Base-by-base conservation (phyloP, 2,113 vertebrate species). In the Hypomesus transpacificus region DNA sequence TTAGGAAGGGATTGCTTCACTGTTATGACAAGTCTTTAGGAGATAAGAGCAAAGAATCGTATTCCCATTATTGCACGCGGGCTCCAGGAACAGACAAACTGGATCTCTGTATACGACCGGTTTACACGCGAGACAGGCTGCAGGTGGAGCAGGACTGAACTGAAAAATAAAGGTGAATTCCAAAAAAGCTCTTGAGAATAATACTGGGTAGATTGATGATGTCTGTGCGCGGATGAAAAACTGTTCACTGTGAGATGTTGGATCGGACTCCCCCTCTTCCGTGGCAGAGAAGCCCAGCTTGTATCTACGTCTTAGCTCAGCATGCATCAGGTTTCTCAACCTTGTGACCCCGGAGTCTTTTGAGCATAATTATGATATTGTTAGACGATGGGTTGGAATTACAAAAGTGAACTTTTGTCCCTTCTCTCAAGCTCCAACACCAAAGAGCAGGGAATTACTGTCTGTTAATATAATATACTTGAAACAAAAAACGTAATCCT, bases 401-500 rank as follows among this genome's bases (percentile, higher is more conserved):
- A 79, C 77, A n/a, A 63, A 75, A 79, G 70, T 69, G 64, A 84
- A 85, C 75, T 78, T 79, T 71, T 73, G 71, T 26, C 24, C 39
- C n/a, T 57, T 17, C 58, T 39, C 71, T 74, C 67, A 62, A 59
- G 24, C 18, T 8, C 56, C 28, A 73, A 76, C 65, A 75, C 61
- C 68, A 82, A 83, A 81, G 83, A 73, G 20, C 14, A 58, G 17
- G 51, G 62, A 84, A 59, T 75, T 70, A 74, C 21, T 28, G 67
- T 18, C 77, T 69, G 70, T 66, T 82, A 89, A 87, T 84, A 84
- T 82, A 18, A 80, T 86, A 85, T 80, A 80, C 70, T 77, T 85
- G 81, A 85, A 86, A 87, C 82, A 82, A 84, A 84, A 79, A 26
- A 46, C 7, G 28, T 87, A 90, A 90, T 87, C 88, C 83, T 84